Percentiles rank a stretch among this genome's conserved stretches.
Evolutionary conservation across 2,113 vertebrate species (phyloP).

Genomic region (Hippocampus mohnikei): DNA sequence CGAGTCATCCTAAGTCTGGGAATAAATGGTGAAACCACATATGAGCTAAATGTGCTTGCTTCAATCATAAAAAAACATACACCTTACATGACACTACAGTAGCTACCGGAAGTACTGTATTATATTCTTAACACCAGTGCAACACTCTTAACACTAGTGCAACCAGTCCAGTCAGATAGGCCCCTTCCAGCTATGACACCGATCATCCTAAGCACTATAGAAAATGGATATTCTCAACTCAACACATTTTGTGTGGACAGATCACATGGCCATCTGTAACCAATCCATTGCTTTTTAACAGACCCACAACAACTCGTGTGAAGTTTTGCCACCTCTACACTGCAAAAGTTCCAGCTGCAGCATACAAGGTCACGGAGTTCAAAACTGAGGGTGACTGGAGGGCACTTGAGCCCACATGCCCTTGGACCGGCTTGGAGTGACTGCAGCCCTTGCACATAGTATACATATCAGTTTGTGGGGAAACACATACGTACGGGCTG

Average conservation of each 20-base stretch:
- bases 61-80: neutral
- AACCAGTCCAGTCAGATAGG: neutral
- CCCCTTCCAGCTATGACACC: neutral
- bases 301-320: neutral
- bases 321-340: neutral
- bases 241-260: neutral
- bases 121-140: neutral
- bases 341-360: neutral
- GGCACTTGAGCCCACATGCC: neutral
- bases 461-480: slow-evolving; percentile 28
- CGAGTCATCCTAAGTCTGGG: neutral
- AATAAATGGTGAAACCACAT: neutral
- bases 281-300: neutral
- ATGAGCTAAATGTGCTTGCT: neutral
- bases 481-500: slow-evolving; percentile 41
- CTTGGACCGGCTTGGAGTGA: slow-evolving; percentile 16
- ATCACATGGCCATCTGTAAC: neutral
- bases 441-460: slow-evolving; percentile 22
- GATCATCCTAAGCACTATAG: neutral
- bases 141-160: too few species aligned
- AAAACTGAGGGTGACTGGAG: neutral
- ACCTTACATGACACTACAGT: neutral
- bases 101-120: neutral
- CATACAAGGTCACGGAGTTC: slow-evolving; percentile 20
- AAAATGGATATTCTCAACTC: neutral